Conservation (phyloP, 2,113 vertebrate species). For the Corvus hawaiiensis region DNA sequence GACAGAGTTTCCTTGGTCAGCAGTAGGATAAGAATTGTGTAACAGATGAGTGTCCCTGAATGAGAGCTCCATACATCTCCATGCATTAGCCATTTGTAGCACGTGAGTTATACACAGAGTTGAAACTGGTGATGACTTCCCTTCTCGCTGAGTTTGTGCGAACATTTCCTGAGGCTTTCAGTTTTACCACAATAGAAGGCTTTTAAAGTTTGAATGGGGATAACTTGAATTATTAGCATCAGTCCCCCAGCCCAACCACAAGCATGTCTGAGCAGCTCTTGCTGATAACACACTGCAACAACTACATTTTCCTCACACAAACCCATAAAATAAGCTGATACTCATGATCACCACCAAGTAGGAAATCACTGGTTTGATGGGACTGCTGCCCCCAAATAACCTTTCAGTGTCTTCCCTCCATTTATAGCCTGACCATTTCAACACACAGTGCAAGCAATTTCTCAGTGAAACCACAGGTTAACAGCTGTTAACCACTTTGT, state of each 20-base stretch:
- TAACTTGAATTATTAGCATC: conserved; percentile 56
- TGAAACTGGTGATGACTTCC: conserved; percentile 1
- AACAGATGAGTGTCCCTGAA: background rate
- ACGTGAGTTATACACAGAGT: background rate
- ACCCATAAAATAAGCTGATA: background rate
- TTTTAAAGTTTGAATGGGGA: conserved; percentile 32
- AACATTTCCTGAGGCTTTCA: conserved; percentile 51
- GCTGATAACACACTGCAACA: conserved; percentile 31
- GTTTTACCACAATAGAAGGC: conserved; percentile 33
- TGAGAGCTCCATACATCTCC: background rate
- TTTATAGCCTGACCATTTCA: background rate
- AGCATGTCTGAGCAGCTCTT: conserved; percentile 28
- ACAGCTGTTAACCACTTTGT: background rate
- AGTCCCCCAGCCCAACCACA: conserved; percentile 23
- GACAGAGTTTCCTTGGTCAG: background rate
- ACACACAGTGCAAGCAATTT: background rate
- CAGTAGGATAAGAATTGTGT: background rate
- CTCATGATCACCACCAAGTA: background rate
- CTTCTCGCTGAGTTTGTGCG: conserved; percentile 27
- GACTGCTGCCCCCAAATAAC: background rate
- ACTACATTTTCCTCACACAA: background rate
- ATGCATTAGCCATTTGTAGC: background rate
- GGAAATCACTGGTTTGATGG: background rate
- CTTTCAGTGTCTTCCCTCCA: background rate
- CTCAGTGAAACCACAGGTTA: background rate